Evolutionary conservation across 2,113 vertebrate genomes (phyloP).

Genomic region (Nestor notabilis): DNA sequence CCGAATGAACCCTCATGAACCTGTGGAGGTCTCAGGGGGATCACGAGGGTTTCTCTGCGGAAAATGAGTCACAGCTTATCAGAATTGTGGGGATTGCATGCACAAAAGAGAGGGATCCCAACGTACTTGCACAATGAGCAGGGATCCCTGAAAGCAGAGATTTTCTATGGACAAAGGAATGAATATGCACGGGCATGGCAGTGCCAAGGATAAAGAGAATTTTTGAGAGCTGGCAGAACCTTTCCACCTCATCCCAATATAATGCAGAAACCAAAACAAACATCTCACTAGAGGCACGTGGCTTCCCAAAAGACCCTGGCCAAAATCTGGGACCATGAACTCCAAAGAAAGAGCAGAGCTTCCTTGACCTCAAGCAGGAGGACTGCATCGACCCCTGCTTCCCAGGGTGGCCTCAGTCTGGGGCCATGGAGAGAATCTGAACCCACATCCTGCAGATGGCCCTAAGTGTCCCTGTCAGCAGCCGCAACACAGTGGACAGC

Average conservation of each 20-base stretch:
- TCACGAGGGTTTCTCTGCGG: not conserved
- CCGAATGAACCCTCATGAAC: not conserved
- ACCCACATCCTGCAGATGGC: fast-evolving
- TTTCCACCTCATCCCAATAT: not conserved
- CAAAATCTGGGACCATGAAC: not conserved
- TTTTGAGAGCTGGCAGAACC: not conserved
- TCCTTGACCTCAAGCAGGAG: not conserved
- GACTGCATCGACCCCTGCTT: not conserved
- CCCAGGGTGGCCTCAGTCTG: not conserved
- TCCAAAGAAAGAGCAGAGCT: not conserved
- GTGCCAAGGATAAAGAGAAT: not conserved
- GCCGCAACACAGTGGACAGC: fast-evolving
- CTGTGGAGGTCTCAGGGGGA: not conserved
- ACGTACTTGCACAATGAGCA: fast-evolving
- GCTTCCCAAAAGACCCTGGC: fast-evolving
- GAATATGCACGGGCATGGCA: not conserved
- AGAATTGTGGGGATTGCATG: not conserved
- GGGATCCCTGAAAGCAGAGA: not conserved
- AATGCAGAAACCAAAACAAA: not conserved
- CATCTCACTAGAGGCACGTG: fast-evolving
- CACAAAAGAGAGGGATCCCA: not conserved
- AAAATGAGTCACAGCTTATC: not conserved
- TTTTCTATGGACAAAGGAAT: not conserved
- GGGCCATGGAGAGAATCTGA: not conserved
- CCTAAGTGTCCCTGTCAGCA: not conserved